These are phyloP conservation scores for Chlorops oryzae DNA, from an alignment of 1,140 invertebrate genomes.

Conservation along the genomic window DNA sequence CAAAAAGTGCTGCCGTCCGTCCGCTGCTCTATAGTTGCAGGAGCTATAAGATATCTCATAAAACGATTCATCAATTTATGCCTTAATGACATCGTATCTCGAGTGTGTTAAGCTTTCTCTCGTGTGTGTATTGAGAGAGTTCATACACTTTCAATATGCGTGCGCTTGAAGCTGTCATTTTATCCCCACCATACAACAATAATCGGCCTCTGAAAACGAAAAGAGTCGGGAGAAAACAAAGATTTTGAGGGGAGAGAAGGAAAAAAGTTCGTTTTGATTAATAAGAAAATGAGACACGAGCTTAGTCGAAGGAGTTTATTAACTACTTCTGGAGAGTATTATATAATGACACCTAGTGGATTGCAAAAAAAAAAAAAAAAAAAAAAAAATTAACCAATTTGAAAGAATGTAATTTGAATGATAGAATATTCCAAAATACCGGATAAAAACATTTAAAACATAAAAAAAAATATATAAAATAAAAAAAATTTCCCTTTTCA, in stretches of 20 bases:
- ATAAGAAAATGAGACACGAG: too few species aligned
- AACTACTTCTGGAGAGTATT: too few species aligned
- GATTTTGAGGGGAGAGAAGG: conserved; percentile 23
- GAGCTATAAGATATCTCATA: neutral
- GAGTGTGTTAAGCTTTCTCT: neutral
- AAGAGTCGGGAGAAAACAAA: conserved; percentile 29
- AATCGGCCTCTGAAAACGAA: conserved; percentile 48
- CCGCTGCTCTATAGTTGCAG: neutral
- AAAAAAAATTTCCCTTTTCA: too few species aligned
- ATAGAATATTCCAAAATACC: too few species aligned
- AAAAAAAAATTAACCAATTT: too few species aligned
- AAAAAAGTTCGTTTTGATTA: conserved; percentile 41
- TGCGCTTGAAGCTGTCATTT: conserved; percentile 17
- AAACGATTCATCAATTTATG: conserved; percentile 7
- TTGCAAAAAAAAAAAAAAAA: too few species aligned
- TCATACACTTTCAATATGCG: neutral
- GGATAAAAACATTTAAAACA: too few species aligned
- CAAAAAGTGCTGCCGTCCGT: conserved; percentile 17
- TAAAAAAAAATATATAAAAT: too few species aligned
- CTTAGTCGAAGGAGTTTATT: too few species aligned
- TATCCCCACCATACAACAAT: conserved; percentile 49
- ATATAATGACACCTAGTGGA: too few species aligned
- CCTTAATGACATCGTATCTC: conserved; percentile 1
- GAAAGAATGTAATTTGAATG: too few species aligned
- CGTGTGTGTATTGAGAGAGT: conserved; percentile 3